Base-by-base conservation (phyloP, 1,140 invertebrate genomes). In the Drosophila auraria region DNA sequence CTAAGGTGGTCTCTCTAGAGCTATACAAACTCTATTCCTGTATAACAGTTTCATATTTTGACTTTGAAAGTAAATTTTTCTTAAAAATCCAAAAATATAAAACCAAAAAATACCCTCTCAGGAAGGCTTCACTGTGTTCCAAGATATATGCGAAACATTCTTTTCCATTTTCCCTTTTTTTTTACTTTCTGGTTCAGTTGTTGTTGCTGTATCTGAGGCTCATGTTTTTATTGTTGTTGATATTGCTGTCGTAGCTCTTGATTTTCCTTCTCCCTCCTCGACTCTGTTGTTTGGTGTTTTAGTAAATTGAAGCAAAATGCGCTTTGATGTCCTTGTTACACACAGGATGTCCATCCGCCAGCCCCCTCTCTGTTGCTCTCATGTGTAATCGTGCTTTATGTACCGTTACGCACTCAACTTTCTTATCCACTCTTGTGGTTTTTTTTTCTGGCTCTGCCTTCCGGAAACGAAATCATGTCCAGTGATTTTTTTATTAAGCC, bases 261-360 rank as follows among this genome's bases (percentile, higher is more conserved):
- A 71, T 66, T 58, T 57, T 51, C 53, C 30, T 42, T 33, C 45
- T 23, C 62, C 20, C 23, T 51, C 62, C 30, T 56, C 53, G 20
- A n/a, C 53, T 56, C 54, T 44, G 58, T 80, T 84, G 78, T 80
- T 90, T 80, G 87, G 83, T 91, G 82, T 91, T 91, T 91, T 81
- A 83, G 83, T 91, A 91, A 91, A 91, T 91, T 91, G 87, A 91
- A 91, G 87, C 87, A 91, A 74, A 91, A 91, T 91, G 87, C 79
- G 83, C 80, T 91, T 91, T 91, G 87, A 91, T 91, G 87, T 82
- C 70, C 65, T 62, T 73, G 74, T 78, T 83, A 91, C 76, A 87
- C 82, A 91, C 76, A 91, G 79, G 81, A 80, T 64, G 51, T 66
- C 36, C 56, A 38, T 20, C 51, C 58, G 42, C 47, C 23, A 6